These are phyloP conservation scores for Rhaphigaster nebulosa DNA, from an alignment of 2,888 invertebrate species.

Conservation along the genomic window DNA sequence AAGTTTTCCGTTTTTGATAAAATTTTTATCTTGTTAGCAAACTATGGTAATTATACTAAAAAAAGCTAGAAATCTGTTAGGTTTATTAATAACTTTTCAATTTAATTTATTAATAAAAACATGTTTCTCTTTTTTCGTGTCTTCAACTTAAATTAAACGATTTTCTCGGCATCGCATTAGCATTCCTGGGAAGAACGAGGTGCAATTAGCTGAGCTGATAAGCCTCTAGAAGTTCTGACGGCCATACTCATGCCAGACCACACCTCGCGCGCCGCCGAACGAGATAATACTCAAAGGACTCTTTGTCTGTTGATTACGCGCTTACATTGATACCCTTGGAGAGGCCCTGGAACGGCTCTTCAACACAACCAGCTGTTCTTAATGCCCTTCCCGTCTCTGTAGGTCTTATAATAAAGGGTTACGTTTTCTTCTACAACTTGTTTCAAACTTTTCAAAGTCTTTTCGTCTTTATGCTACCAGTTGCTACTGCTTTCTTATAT, in stretches of 20 bases:
- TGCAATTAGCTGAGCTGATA: not conserved
- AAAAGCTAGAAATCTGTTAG: no score
- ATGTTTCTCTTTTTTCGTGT: no score
- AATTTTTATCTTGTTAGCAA: no score
- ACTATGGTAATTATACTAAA: no score
- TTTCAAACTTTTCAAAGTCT: not conserved
- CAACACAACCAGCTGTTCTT: not conserved
- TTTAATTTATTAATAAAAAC: no score
- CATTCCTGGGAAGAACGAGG: not conserved
- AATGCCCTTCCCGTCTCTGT: not conserved
- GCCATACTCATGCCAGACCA: not conserved
- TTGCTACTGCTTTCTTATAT: not conserved
- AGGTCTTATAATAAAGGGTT: not conserved
- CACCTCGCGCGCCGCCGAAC: not conserved
- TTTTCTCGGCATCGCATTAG: not conserved
- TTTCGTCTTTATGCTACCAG: no score
- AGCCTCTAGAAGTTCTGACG: not conserved
- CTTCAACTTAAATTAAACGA: no score
- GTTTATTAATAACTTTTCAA: no score
- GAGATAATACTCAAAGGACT: not conserved
- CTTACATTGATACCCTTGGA: not conserved
- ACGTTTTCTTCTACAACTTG: not conserved
- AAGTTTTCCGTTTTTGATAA: no score
- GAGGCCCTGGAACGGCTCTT: not conserved
- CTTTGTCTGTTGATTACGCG: slow-evolving; percentile 3